Evolutionary conservation across 2,113 vertebrate genomes (phyloP).

Genomic region (Laticauda colubrina): DNA sequence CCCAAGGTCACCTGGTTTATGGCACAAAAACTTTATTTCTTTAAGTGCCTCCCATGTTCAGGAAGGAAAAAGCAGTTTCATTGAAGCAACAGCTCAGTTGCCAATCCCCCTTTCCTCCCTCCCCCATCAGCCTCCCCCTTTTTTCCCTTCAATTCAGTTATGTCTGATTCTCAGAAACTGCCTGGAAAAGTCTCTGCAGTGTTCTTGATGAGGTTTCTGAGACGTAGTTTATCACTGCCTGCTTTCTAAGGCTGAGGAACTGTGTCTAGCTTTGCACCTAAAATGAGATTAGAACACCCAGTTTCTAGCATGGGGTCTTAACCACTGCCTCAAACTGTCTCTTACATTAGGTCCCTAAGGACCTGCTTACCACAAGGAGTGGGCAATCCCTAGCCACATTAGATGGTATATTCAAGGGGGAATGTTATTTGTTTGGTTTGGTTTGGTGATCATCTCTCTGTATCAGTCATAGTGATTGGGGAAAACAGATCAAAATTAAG

Average conservation of each 20-base stretch:
- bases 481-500: background rate
- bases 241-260: background rate
- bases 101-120: background rate
- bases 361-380: background rate
- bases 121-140: background rate
- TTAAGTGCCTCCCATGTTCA: constrained; percentile 56
- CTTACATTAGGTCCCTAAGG: background rate
- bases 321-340: background rate
- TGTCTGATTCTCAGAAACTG: background rate
- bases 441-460: background rate
- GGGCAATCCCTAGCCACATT: background rate
- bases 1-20: constrained; percentile 83
- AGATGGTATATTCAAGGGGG: background rate
- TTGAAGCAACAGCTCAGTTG: background rate
- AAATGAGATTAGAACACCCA: background rate
- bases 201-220: background rate
- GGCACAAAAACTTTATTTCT: constrained; percentile 69
- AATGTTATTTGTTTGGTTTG: background rate
- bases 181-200: background rate
- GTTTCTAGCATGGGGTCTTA: background rate
- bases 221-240: background rate
- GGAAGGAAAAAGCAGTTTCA: constrained; percentile 3
- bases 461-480: background rate
- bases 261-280: background rate
- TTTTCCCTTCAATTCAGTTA: background rate